phyloP scores from a whole-genome alignment of 92 coral and sea anemone genomes.

The Hydrozoanthus gracilis region DNA sequence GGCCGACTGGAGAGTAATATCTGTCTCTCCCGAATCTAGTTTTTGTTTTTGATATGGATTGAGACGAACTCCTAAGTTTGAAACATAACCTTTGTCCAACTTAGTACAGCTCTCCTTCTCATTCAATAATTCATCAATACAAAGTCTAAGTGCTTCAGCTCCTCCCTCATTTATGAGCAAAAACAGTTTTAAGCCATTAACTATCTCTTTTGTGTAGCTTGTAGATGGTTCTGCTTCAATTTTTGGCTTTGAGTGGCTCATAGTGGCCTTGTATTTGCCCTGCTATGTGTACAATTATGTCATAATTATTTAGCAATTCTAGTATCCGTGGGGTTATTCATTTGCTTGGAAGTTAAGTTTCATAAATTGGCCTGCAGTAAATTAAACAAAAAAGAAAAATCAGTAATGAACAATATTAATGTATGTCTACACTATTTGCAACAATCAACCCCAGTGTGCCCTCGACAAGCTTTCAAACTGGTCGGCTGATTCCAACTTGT shows the following conservation, averaged over 20 bases:
- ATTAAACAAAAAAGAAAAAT: too few relatives aligned
- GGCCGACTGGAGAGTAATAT: not conserved
- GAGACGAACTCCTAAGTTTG: not conserved
- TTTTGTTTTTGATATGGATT: not conserved
- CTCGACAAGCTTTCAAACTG: too few relatives aligned
- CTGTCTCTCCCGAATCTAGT: not conserved
- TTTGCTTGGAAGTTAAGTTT: too few relatives aligned
- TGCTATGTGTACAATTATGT: too few relatives aligned
- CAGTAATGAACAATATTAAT: too few relatives aligned
- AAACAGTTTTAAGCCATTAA: constrained; percentile 3
- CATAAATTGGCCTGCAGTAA: too few relatives aligned
- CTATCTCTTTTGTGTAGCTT: not conserved
- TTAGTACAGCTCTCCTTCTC: not conserved
- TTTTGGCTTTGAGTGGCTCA: not conserved
- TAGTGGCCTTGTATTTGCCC: not conserved
- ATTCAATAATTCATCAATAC: not conserved
- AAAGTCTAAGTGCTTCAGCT: not conserved
- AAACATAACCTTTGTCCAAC: not conserved
- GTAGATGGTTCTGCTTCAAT: not conserved
- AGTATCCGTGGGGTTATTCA: too few relatives aligned
- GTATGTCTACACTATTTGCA: too few relatives aligned
- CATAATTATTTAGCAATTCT: too few relatives aligned
- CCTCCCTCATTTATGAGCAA: not conserved
- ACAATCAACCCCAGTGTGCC: too few relatives aligned
- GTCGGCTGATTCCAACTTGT: too few relatives aligned